These are phyloP conservation scores for Tetraodon nigroviridis DNA, from an alignment of 2,113 vertebrate genomes.

Conservation along the genomic window DNA sequence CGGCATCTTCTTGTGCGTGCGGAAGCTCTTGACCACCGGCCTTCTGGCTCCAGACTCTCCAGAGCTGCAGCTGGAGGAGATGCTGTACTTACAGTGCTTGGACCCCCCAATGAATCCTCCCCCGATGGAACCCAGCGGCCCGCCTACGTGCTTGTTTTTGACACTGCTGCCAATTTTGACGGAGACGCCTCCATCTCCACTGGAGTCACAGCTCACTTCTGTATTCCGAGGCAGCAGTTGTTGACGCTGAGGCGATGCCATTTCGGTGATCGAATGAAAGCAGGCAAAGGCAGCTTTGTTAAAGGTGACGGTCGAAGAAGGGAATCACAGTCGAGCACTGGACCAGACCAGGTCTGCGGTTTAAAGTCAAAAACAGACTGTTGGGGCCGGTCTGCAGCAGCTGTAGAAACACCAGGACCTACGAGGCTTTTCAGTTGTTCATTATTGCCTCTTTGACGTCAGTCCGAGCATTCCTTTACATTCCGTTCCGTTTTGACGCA, in stretches of 20 bases:
- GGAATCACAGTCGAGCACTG: conserved; percentile 35
- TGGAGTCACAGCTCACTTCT: conserved; percentile 89
- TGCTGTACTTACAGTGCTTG: conserved; percentile 91
- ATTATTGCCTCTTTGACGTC: conserved; percentile 65
- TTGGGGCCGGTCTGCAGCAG: conserved; percentile 13
- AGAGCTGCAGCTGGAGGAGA: conserved; percentile 91
- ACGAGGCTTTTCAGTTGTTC: conserved; percentile 37
- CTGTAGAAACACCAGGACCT: conserved; percentile 28
- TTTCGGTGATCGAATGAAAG: conserved; percentile 56
- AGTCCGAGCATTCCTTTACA: conserved; percentile 57
- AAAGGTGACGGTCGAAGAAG: background rate
- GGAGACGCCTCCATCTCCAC: conserved; percentile 84
- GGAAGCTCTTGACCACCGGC: conserved; percentile 66
- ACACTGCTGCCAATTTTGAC: conserved; percentile 78
- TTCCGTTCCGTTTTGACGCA: conserved; percentile 54
- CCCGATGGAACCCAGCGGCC: conserved; percentile 55
- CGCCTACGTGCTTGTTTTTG: conserved; percentile 72
- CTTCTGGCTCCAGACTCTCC: conserved; percentile 80
- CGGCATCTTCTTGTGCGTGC: conserved; percentile 79
- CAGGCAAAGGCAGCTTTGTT: too few relatives aligned
- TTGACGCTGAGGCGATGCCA: conserved; percentile 90
- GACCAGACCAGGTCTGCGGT: background rate
- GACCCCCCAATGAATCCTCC: conserved; percentile 70
- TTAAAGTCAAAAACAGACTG: conserved; percentile 12
- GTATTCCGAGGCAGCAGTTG: conserved; percentile 86